Base-by-base conservation (phyloP, 2,113 vertebrate genomes). In the Triplophysa siluroides region DNA sequence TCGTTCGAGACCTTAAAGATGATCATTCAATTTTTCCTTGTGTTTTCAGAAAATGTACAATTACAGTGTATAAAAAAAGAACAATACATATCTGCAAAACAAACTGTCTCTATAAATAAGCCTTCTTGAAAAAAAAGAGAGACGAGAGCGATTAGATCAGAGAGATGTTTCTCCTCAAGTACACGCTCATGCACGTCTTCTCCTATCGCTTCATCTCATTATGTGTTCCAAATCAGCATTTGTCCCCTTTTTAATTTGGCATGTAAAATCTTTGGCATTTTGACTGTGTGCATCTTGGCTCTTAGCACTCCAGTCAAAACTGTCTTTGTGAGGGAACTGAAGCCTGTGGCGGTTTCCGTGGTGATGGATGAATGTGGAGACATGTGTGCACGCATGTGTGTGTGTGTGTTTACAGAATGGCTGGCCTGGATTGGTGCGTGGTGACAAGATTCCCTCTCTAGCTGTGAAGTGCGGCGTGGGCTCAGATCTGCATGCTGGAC, bases 351-450 rank as follows among this genome's bases (percentile, higher is more conserved):
- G 47, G 78, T 89, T 91, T 90, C 88, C 86, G 88, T 87, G 87
- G 88, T 92, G 91, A 93, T 90, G 90, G 91, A 92, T 92, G 92
- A 91, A 90, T 88, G 89, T 90, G 90, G 92, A 89, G 91, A 87
- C 88, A 81, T 91, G 86, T 87, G 84, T 89, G 87, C 84, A 83
- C 84, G 86, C 61, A 74, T 21, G 58, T 26, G 79, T 65, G 69
- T 65, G 69, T 63, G 73, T 70, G 73, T 78, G 80, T 70, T 67
- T 82, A 78, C 85, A 79, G 52, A n/a, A 19, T 76, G 77, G 68
- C 45, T 74, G 63, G 80, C 83, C 83, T 72, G 80, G 64, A 83
- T 78, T 83, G 82, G 75, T 73, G 80, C 58, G 50, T 83, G 78
- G 80, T 87, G 85, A 88, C 88, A 89, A 88, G 90, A 90, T 86